Evolutionary conservation across 2,113 vertebrate genomes (phyloP).

Genomic region (Heterotilapia buettikoferi): DNA sequence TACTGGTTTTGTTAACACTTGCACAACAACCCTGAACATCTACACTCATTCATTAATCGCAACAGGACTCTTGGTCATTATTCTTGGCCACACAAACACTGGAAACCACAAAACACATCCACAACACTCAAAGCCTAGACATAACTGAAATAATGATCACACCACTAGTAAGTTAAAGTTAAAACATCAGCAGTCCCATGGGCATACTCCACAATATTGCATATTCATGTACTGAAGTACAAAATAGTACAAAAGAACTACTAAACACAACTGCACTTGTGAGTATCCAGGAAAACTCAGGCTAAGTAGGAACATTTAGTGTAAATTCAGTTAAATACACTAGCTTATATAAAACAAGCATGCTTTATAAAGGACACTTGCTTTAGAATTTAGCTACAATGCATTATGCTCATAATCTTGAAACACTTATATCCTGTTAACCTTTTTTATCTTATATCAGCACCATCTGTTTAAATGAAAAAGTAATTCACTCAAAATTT

Average conservation of each 20-base stretch:
- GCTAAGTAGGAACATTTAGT: background rate
- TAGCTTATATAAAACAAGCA: background rate
- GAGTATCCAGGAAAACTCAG: background rate
- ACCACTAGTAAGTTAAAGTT: background rate
- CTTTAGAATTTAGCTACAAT: background rate
- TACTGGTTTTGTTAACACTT: background rate
- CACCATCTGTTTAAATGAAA: background rate
- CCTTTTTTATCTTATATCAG: slow-evolving; percentile 25
- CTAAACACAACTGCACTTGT: background rate
- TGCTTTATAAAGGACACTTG: slow-evolving; percentile 10
- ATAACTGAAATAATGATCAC: background rate
- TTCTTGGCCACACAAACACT: background rate
- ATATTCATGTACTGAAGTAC: background rate
- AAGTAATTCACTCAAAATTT: background rate
- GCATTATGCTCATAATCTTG: background rate
- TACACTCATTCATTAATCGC: background rate
- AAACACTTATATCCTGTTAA: slow-evolving; percentile 1
- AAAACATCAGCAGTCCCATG: background rate
- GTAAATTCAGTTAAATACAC: background rate
- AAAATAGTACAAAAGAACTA: background rate
- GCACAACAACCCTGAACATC: background rate
- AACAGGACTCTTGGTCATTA: background rate
- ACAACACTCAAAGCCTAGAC: background rate
- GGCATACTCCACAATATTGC: background rate
- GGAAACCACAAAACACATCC: background rate